These are phyloP conservation scores for Pelobates cultripes DNA, from an alignment of 2,797 vertebrate species.

Conservation along the genomic window DNA sequence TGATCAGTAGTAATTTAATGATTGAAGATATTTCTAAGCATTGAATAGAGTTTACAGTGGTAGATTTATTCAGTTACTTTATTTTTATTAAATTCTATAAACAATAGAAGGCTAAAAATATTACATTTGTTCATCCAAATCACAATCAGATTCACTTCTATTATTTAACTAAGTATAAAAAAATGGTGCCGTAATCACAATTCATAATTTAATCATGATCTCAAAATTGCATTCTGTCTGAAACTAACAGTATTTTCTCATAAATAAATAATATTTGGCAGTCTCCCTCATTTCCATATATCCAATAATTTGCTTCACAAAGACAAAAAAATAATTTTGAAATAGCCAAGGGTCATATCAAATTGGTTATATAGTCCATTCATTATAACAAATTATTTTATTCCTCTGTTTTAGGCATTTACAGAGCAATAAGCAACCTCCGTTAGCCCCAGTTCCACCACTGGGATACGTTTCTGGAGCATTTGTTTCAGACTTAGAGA, in stretches of 20 bases:
- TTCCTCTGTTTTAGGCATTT: conserved; percentile 82
- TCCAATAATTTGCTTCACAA: conserved; percentile 28
- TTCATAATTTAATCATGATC: conserved; percentile 19
- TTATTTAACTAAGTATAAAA: background rate
- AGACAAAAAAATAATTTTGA: background rate
- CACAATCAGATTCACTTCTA: background rate
- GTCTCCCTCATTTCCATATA: conserved; percentile 30
- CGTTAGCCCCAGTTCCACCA: conserved; percentile 91
- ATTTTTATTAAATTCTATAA: background rate
- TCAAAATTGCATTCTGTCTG: conserved; percentile 22
- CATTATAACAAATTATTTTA: background rate
- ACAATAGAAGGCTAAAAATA: background rate
- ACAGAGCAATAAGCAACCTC: conserved; percentile 89
- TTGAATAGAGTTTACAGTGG: no score
- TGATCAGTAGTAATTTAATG: no score
- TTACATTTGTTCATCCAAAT: background rate
- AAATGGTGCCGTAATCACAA: conserved; percentile 16
- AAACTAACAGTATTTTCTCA: conserved; percentile 22
- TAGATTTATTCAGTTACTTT: background rate
- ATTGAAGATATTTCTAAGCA: no score
- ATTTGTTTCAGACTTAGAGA: conserved; percentile 96
- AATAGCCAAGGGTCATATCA: background rate
- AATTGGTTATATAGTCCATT: background rate
- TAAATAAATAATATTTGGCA: conserved; percentile 33
- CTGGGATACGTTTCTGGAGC: conserved; percentile 95